These are phyloP conservation scores for Bradypus variegatus DNA, from an alignment of 2,797 vertebrate genomes.

Conservation along the genomic window DNA sequence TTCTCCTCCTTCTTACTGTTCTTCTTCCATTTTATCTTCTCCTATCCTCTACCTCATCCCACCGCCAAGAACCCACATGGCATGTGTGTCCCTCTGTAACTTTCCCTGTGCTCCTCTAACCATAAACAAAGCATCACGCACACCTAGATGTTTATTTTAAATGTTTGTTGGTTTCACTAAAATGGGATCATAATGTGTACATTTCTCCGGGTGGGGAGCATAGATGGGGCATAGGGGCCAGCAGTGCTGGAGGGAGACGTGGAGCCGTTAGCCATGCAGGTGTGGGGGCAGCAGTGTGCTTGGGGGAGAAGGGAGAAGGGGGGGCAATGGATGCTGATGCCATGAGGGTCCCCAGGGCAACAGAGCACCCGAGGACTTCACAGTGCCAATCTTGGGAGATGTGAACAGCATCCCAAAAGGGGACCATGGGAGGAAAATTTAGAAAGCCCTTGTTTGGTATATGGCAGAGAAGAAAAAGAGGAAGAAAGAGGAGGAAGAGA, in stretches of 20 bases:
- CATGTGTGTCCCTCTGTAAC: accelerated
- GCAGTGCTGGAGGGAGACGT: not conserved
- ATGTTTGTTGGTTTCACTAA: not conserved
- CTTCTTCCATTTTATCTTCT: not conserved
- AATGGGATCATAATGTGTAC: not conserved
- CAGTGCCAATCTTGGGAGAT: not conserved
- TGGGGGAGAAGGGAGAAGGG: not conserved
- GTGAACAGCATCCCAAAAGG: not conserved
- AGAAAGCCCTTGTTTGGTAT: not conserved
- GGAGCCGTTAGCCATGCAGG: not conserved
- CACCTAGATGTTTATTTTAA: not conserved
- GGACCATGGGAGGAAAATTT: not conserved
- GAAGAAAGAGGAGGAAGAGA: not conserved
- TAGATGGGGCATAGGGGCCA: no score
- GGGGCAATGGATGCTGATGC: not conserved
- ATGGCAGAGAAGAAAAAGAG: not conserved
- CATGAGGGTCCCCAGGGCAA: not conserved
- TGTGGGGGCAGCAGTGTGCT: no score
- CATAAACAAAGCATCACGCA: not conserved
- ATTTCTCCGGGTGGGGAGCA: not conserved
- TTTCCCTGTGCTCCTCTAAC: no score
- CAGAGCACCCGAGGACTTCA: not conserved
- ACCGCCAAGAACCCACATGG: accelerated
- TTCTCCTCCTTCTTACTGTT: not conserved
- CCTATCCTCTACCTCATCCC: not conserved